Evolutionary conservation across 2,113 vertebrate species (phyloP).

Genomic region (Polypterus bichir): DNA sequence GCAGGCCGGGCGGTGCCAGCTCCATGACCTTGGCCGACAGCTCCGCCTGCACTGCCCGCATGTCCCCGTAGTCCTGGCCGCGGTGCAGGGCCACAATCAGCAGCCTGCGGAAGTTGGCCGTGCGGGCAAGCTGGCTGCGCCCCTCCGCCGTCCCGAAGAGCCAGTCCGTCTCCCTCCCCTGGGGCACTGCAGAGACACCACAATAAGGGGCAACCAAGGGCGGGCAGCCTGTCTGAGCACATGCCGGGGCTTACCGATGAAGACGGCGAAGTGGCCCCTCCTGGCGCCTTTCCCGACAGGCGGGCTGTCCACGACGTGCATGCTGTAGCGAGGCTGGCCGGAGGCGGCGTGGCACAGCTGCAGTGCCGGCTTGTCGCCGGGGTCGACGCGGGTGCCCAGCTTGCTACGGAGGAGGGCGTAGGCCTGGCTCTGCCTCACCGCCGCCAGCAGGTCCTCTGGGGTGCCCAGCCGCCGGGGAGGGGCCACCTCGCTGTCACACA

Average conservation of each 20-base stretch:
- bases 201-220: neutral
- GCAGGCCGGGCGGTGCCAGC: slow-evolving; percentile 70
- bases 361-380: slow-evolving; percentile 41
- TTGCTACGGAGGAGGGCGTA: slow-evolving; percentile 73
- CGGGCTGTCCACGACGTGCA: slow-evolving; percentile 72
- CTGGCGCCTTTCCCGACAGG: slow-evolving; percentile 55
- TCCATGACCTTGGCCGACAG: slow-evolving; percentile 89
- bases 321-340: slow-evolving; percentile 70
- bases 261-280: slow-evolving; percentile 79
- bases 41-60: slow-evolving; percentile 78
- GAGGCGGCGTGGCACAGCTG: slow-evolving; percentile 65
- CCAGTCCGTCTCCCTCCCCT: slow-evolving; percentile 88
- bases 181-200: slow-evolving; percentile 61
- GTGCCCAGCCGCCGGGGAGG: slow-evolving; percentile 53
- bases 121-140: slow-evolving; percentile 65
- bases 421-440: slow-evolving; percentile 70
- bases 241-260: slow-evolving; percentile 70
- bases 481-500: slow-evolving; percentile 70
- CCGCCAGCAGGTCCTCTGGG: slow-evolving; percentile 46
- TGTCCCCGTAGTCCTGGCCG: slow-evolving; percentile 74
- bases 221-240: neutral
- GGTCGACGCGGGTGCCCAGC: slow-evolving; percentile 54
- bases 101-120: slow-evolving; percentile 70
- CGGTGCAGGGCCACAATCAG: slow-evolving; percentile 77
- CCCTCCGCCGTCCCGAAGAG: slow-evolving; percentile 81